A percentile compares a stretch with the other conserved stretches of the same genome.
Evolutionary conservation across 2,113 vertebrate genomes (phyloP).

Genomic region (Tricholaema leucomelas): DNA sequence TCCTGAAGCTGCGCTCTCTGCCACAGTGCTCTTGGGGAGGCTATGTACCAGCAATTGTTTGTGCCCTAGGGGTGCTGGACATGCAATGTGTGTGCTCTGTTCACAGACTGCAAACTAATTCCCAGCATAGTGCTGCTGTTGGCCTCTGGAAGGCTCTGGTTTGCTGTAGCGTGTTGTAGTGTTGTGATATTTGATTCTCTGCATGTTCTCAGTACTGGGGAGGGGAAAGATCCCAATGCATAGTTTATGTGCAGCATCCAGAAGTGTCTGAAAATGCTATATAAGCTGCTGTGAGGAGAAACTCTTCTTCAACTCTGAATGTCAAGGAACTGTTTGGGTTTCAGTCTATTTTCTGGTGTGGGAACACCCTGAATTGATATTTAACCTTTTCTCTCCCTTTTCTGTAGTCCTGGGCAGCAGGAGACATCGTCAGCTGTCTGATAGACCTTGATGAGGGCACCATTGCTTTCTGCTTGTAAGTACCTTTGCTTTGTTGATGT

Average conservation of each 20-base stretch:
- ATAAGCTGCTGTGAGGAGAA: background rate
- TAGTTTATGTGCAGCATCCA: background rate
- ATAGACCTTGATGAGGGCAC: constrained; percentile 94
- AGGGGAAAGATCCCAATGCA: background rate
- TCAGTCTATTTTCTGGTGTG: background rate
- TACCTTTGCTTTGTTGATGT: background rate
- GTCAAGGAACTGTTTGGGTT: background rate
- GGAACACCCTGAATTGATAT: background rate
- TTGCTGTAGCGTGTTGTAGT: background rate
- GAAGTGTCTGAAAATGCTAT: background rate
- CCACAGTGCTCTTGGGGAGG: background rate
- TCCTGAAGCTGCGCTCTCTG: background rate
- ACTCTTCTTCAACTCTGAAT: background rate
- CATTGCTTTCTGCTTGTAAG: constrained; percentile 96
- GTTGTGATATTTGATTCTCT: background rate
- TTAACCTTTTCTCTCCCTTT: constrained; percentile 17
- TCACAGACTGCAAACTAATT: background rate
- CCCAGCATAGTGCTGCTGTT: background rate
- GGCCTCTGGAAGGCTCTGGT: background rate
- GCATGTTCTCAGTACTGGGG: background rate
- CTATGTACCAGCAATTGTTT: background rate
- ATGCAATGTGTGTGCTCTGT: background rate
- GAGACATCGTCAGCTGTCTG: constrained; percentile 97
- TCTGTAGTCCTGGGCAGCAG: constrained; percentile 93
- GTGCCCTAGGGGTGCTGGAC: background rate